Evolutionary conservation across 2,888 invertebrate species (phyloP), one percentile per base, ranked within the genome.

Genomic region (Phragmatobia fuliginosa): DNA sequence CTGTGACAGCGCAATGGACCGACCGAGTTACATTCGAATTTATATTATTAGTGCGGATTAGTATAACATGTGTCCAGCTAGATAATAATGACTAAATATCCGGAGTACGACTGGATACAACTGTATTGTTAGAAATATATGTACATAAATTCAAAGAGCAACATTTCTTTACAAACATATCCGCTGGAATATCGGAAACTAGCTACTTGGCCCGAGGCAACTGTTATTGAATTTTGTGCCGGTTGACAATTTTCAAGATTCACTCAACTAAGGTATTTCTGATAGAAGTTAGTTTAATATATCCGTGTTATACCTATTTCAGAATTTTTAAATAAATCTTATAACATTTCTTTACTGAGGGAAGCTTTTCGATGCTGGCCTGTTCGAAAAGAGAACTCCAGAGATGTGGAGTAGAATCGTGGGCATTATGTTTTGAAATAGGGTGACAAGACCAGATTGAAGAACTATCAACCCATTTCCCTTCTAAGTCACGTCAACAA

Each of bases 211-310:
- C 70, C 56, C 49, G 70, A 62, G 66, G 69, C 71, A 60, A 58
- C 32, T 74, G 65, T 79, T 80, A 76, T 80, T 82, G 82, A 82
- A 82, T 82, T 76, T 71, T 69, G 68, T 74, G 68, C 71, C 68
- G 63, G 73, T 72, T 49, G 72, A 71, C 80, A 76, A 73, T 74
- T 74, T 73, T 62, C 61, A 56, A 70, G 7, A 32, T 41, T 56
- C 52, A 61, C 52, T 56, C 52, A 61, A 38, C 61, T 5, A 45
- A 60, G 45, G 36, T 63, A 59, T 60, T 63, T 49, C 28, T 60
- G 31, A 52, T 61, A 36, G 32, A 49, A 32, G 33, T 64, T 56
- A 58, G 31, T 66, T 66, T 38, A 59, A 28, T 41, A 60, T 18
- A 38, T 11, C n/a, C 32, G 16, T 49, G 2, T 21, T 31, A 18